Percentiles rank a stretch among this genome's conserved stretches.
phyloP scores from a whole-genome alignment of 2,888 invertebrate species.

The Microplitis manilae region DNA sequence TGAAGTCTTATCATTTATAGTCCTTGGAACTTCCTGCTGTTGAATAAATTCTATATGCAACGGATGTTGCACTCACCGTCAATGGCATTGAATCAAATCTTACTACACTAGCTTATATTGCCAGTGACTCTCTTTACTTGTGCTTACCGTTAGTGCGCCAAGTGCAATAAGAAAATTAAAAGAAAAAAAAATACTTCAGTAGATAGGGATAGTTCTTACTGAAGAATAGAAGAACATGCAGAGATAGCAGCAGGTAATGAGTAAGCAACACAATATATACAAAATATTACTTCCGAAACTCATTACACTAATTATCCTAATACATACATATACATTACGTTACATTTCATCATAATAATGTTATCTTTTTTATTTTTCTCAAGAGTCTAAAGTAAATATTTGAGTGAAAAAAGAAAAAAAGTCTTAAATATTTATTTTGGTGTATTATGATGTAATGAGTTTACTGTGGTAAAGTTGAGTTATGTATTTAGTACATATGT shows the following conservation, averaged over 20 bases:
- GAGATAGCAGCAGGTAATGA: neutral
- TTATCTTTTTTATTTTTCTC: neutral
- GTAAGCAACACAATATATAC: neutral
- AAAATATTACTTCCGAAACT: neutral
- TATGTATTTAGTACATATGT: neutral
- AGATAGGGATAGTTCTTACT: neutral
- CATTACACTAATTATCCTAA: conserved; percentile 10
- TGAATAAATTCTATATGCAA: conserved; percentile 55
- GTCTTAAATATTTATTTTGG: neutral
- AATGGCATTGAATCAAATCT: conserved; percentile 27
- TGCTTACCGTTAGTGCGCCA: conserved; percentile 34
- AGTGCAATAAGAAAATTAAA: conserved; percentile 20
- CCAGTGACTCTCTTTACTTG: conserved; percentile 5
- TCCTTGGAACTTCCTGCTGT: conserved; percentile 53
- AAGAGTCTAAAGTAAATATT: neutral
- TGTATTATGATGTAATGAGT: neutral
- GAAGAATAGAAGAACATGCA: neutral
- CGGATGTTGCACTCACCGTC: conserved; percentile 48
- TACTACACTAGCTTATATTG: neutral
- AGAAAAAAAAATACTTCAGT: neutral
- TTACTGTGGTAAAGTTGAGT: neutral
- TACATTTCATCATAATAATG: neutral
- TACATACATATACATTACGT: neutral
- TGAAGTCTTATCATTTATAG: neutral
- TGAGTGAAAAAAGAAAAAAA: neutral